Evolutionary conservation across 2,797 vertebrate genomes (phyloP).

Genomic region (Spatula clypeata): DNA sequence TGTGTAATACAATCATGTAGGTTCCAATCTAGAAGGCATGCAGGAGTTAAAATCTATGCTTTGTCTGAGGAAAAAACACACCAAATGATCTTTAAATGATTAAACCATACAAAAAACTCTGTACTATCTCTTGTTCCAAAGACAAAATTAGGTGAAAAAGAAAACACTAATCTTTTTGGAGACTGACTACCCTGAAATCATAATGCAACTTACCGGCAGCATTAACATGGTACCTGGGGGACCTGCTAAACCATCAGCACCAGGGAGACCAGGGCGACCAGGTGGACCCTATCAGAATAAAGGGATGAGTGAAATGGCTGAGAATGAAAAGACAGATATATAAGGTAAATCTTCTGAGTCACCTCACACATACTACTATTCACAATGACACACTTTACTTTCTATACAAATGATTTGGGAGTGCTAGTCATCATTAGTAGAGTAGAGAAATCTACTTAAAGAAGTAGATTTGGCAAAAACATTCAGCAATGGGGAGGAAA

Average conservation of each 20-base stretch:
- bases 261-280: conserved; percentile 94
- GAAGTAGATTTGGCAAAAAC: not conserved
- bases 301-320: not conserved
- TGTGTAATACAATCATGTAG: not conserved
- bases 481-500: not conserved
- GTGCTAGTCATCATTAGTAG: not conserved
- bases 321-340: not conserved
- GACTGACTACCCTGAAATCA: not conserved
- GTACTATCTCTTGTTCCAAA: not conserved
- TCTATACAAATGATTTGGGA: not conserved
- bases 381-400: not conserved
- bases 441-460: not conserved
- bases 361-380: not conserved
- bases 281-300: conserved; percentile 88
- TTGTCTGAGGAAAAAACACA: not conserved
- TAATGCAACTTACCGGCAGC: conserved; percentile 91
- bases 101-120: not conserved
- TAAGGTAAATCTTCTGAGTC: not conserved
- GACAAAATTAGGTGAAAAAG: not conserved
- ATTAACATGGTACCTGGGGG: conserved; percentile 98
- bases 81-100: not conserved
- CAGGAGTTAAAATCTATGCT: not conserved
- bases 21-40: not conserved
- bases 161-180: not conserved
- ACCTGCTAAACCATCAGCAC: conserved; percentile 96